Evolutionary conservation across 92 coral and sea anemone genomes (phyloP).

Genomic region (Phymanthus crucifer): DNA sequence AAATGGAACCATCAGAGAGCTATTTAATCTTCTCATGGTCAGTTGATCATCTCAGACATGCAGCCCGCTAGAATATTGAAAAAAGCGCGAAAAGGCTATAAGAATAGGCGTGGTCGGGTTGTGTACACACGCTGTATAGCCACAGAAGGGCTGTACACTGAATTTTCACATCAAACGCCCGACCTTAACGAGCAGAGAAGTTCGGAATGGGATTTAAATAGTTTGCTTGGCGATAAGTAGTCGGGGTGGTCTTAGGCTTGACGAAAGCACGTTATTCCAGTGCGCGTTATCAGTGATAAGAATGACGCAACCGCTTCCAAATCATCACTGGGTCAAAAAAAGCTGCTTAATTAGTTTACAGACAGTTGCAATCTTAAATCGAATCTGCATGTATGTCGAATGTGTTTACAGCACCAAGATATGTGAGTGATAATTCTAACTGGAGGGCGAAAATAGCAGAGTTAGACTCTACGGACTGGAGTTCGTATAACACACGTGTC

Average conservation of each 20-base stretch:
- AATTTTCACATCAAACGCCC: no score
- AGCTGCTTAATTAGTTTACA: slow-evolving; percentile 1
- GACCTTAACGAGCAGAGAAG: not conserved
- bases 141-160: no score
- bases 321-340: not conserved
- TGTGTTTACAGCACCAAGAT: not conserved
- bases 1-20: slow-evolving; percentile 14
- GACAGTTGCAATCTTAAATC: slow-evolving; percentile 2
- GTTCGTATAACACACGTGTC: not conserved
- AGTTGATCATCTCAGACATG: not conserved
- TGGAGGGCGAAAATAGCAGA: not conserved
- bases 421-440: not conserved
- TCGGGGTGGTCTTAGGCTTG: not conserved
- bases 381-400: not conserved
- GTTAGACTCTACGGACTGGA: not conserved
- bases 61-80: not conserved
- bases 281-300: not conserved
- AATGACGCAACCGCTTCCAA: not conserved
- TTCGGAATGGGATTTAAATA: not conserved
- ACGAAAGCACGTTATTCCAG: not conserved
- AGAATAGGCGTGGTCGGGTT: not conserved
- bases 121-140: no score
- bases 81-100: not conserved
- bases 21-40: slow-evolving; percentile 10
- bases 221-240: not conserved